phyloP scores from a whole-genome alignment of 35 echinoderm and acorn worm genomes.

The Hemicentrotus pulcherrimus region DNA sequence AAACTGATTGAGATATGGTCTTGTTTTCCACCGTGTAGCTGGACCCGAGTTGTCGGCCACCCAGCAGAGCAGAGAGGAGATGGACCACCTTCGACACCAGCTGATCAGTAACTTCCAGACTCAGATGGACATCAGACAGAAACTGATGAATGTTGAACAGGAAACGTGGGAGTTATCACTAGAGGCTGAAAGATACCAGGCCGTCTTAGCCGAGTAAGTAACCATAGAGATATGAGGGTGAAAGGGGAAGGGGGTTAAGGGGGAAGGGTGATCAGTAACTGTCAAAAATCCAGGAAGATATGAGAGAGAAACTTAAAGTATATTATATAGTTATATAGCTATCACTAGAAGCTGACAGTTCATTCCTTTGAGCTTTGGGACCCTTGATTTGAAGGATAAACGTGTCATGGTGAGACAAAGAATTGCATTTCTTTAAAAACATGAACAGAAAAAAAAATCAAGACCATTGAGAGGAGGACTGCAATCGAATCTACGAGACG shows the following conservation, averaged over 20 bases:
- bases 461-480: too few relatives aligned
- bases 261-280: neutral
- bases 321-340: slow-evolving; percentile 76
- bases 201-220: slow-evolving; percentile 84
- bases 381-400: too few relatives aligned
- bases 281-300: too few relatives aligned
- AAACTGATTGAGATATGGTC: neutral
- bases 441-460: too few relatives aligned
- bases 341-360: slow-evolving; percentile 68
- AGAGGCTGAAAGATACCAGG: slow-evolving; percentile 72
- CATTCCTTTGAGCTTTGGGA: too few relatives aligned
- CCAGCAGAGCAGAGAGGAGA: slow-evolving; percentile 62
- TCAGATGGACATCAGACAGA: slow-evolving; percentile 86
- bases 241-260: too few relatives aligned
- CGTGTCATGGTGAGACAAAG: too few relatives aligned
- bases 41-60: neutral
- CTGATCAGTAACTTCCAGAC: slow-evolving; percentile 85
- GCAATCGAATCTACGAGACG: too few relatives aligned
- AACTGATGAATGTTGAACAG: slow-evolving; percentile 89
- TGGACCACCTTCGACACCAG: slow-evolving; percentile 87
- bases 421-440: too few relatives aligned
- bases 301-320: too few relatives aligned
- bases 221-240: too few relatives aligned
- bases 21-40: neutral
- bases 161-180: slow-evolving; percentile 81